These are phyloP conservation scores for Drosophila lacertosa DNA, from an alignment of 1,140 invertebrate species.

Conservation along the genomic window DNA sequence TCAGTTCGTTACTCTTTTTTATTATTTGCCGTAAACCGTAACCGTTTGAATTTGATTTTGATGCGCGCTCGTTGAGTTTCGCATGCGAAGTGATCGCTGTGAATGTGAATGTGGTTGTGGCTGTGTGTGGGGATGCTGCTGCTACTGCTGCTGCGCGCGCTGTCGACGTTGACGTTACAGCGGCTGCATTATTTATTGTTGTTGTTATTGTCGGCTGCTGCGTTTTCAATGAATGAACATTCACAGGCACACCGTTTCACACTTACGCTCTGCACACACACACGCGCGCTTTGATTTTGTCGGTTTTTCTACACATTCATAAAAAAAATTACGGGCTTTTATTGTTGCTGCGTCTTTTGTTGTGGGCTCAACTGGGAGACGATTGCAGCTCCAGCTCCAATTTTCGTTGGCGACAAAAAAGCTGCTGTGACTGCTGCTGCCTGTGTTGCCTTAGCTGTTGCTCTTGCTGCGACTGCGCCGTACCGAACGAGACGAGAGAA, in stretches of 20 bases:
- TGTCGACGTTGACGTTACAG: constrained; percentile 34
- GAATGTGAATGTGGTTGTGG: constrained; percentile 5
- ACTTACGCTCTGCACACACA: constrained; percentile 24
- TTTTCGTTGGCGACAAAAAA: constrained; percentile 44
- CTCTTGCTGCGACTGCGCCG: constrained; percentile 35
- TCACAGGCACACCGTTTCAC: constrained; percentile 31
- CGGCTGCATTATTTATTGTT: constrained; percentile 67
- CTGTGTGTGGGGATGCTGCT: constrained; percentile 29
- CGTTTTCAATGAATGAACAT: constrained; percentile 72
- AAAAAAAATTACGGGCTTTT: constrained; percentile 68
- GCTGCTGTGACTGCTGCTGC: constrained; percentile 6
- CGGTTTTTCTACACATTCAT: constrained; percentile 52
- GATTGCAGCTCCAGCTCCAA: constrained; percentile 37
- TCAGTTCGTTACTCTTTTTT: constrained; percentile 55
- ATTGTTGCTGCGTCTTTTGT: constrained; percentile 54
- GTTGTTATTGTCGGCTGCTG: constrained; percentile 40
- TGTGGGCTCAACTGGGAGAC: constrained; percentile 38
- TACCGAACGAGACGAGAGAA: constrained; percentile 65
- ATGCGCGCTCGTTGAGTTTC: constrained; percentile 79
- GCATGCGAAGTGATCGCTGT: constrained; percentile 75
- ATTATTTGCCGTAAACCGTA: constrained; percentile 33
- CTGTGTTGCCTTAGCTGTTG: constrained; percentile 1
- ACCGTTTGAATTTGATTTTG: constrained; percentile 72
- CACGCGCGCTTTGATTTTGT: constrained; percentile 40
- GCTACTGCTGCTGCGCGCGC: constrained; percentile 28